These are phyloP conservation scores for Molanna angustata DNA, from an alignment of 2,888 invertebrate genomes.

Conservation along the genomic window DNA sequence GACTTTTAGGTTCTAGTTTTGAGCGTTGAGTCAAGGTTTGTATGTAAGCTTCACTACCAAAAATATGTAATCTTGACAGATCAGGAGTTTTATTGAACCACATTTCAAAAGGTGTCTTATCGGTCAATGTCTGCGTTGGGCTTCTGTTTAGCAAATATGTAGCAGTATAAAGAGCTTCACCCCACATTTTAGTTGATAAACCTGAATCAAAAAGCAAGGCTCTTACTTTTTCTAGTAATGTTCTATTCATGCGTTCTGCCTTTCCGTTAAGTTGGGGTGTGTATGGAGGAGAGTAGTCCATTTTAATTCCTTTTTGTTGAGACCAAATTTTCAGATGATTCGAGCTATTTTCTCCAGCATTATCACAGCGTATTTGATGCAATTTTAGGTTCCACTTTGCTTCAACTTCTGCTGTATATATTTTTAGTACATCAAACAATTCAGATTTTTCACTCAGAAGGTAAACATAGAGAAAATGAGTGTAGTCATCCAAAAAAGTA, in stretches of 20 bases:
- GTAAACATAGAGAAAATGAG: not conserved
- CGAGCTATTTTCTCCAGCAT: not conserved
- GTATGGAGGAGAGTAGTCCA: not conserved
- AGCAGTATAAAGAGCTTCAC: not conserved
- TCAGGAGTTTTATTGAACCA: not conserved
- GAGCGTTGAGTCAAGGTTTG: not conserved
- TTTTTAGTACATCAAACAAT: not conserved
- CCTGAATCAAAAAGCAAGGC: not conserved
- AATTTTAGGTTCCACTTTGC: not conserved
- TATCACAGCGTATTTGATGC: not conserved
- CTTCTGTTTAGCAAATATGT: not conserved
- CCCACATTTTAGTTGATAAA: not conserved
- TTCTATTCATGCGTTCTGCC: not conserved
- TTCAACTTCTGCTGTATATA: too few relatives aligned
- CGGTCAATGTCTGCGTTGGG: not conserved
- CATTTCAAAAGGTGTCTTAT: not conserved
- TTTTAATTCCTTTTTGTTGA: not conserved
- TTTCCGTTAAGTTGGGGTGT: not conserved
- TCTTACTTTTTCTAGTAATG: not conserved
- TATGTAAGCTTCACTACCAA: not conserved
- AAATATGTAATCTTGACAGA: not conserved
- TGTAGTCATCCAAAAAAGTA: not conserved
- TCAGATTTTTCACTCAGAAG: not conserved
- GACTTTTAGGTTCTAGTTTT: not conserved
- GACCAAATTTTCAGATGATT: not conserved